Conservation (phyloP, 2,797 vertebrate genomes). For the Silurus aristotelis region DNA sequence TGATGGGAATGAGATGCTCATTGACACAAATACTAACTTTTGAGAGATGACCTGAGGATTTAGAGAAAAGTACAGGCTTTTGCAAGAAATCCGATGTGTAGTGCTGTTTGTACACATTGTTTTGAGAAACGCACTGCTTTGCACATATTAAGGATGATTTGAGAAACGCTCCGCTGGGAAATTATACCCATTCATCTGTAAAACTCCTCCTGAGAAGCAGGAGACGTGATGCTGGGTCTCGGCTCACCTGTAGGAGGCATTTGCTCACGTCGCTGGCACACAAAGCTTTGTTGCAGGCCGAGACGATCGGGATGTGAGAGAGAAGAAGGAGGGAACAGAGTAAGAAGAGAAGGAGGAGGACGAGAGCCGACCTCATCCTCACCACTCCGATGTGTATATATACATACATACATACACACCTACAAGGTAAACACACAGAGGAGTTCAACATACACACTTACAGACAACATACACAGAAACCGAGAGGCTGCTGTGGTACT, state of each 20-base stretch:
- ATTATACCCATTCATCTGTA: too few relatives aligned
- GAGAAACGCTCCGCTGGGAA: too few relatives aligned
- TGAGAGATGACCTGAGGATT: too few relatives aligned
- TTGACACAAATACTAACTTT: too few relatives aligned
- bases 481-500: not conserved
- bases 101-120: too few relatives aligned
- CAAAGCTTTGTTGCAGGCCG: slow-evolving; percentile 93
- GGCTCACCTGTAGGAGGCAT: slow-evolving; percentile 92
- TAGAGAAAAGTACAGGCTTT: too few relatives aligned
- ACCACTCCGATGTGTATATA: slow-evolving; percentile 63
- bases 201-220: not conserved
- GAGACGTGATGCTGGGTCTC: not conserved
- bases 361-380: slow-evolving; percentile 83
- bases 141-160: too few relatives aligned
- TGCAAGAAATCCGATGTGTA: too few relatives aligned
- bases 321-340: slow-evolving; percentile 72
- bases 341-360: slow-evolving; percentile 67
- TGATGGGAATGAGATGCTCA: too few relatives aligned
- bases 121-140: too few relatives aligned
- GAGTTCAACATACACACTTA: slow-evolving; percentile 12
- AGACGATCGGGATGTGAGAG: slow-evolving; percentile 74
- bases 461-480: not conserved
- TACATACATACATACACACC: slow-evolving; percentile 61
- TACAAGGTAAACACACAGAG: slow-evolving; percentile 44
- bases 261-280: slow-evolving; percentile 98